Percentiles rank a stretch among this genome's conserved stretches.
These are phyloP conservation scores for Drosophila vallismaia DNA, from an alignment of 2,888 invertebrate species.

Conservation along the genomic window DNA sequence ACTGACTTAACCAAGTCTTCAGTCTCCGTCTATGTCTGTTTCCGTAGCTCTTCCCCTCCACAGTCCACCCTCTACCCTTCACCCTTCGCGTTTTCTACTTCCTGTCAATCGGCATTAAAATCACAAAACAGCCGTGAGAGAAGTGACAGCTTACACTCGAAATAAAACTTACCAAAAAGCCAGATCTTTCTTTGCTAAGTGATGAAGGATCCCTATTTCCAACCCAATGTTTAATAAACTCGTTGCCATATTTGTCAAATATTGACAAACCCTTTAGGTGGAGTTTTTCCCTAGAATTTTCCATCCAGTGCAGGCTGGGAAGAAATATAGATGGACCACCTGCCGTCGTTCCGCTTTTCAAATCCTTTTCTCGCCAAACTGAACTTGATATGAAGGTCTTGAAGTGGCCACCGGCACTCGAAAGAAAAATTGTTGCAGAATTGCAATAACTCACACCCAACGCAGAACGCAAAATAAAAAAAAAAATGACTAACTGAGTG, in stretches of 20 bases:
- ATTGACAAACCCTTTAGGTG: background rate
- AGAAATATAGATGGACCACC: conserved; percentile 52
- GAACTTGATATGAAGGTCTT: conserved; percentile 55
- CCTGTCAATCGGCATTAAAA: conserved; percentile 76
- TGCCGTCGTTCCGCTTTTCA: conserved; percentile 53
- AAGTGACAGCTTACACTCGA: conserved; percentile 22
- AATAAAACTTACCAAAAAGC: background rate
- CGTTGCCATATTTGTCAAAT: background rate
- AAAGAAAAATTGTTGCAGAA: conserved; percentile 74
- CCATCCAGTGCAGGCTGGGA: conserved; percentile 12
- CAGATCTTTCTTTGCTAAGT: too few relatives aligned
- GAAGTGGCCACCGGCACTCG: conserved; percentile 68
- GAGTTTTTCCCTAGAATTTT: conserved; percentile 3
- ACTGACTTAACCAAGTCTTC: conserved; percentile 37
- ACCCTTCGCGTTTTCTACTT: conserved; percentile 15
- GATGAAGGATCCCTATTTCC: too few relatives aligned
- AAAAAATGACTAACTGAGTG: conserved; percentile 51
- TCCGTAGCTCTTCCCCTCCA: conserved; percentile 33
- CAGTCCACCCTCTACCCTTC: conserved; percentile 20
- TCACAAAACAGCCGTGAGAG: conserved; percentile 66
- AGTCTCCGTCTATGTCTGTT: conserved; percentile 18
- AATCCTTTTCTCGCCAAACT: conserved; percentile 63
- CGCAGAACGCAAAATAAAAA: background rate
- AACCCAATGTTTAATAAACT: background rate
- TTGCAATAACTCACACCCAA: conserved; percentile 73